Conservation (phyloP, 2,797 vertebrate species). For the Nasua narica region DNA sequence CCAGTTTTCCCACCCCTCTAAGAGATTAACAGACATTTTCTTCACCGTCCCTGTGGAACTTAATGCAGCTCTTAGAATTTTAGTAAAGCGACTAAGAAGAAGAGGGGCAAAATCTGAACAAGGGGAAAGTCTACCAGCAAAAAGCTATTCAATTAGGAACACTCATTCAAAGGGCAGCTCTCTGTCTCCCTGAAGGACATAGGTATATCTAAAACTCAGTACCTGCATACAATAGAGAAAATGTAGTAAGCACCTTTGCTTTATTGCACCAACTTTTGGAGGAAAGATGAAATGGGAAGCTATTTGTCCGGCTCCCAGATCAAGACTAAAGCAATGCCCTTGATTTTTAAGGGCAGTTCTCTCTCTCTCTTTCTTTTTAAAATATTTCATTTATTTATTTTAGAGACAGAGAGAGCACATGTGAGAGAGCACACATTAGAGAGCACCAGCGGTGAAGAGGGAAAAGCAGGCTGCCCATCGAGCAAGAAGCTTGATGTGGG, state of each 20-base stretch:
- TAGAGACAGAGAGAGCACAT: too few relatives aligned
- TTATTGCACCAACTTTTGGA: not conserved
- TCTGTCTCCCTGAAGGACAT: not conserved
- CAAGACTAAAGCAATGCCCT: not conserved
- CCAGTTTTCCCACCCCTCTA: not conserved
- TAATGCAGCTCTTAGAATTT: constrained; percentile 23
- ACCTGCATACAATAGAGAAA: not conserved
- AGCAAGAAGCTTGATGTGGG: too few relatives aligned
- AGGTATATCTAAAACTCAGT: not conserved
- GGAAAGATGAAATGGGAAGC: not conserved
- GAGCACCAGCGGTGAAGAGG: too few relatives aligned
- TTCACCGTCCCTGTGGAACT: not conserved
- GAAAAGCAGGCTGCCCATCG: too few relatives aligned
- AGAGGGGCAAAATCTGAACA: not conserved
- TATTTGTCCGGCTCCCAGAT: not conserved
- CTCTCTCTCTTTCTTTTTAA: too few relatives aligned
- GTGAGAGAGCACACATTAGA: too few relatives aligned
- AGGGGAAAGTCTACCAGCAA: not conserved
- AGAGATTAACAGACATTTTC: constrained; percentile 42
- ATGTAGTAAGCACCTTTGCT: not conserved
- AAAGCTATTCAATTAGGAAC: not conserved
- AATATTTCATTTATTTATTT: not conserved
- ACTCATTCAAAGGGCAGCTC: not conserved
- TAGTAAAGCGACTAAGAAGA: constrained; percentile 17
- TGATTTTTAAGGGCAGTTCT: not conserved